Evolutionary conservation across 2,888 invertebrate genomes (phyloP).

Genomic region (Gymnocheta viridis): DNA sequence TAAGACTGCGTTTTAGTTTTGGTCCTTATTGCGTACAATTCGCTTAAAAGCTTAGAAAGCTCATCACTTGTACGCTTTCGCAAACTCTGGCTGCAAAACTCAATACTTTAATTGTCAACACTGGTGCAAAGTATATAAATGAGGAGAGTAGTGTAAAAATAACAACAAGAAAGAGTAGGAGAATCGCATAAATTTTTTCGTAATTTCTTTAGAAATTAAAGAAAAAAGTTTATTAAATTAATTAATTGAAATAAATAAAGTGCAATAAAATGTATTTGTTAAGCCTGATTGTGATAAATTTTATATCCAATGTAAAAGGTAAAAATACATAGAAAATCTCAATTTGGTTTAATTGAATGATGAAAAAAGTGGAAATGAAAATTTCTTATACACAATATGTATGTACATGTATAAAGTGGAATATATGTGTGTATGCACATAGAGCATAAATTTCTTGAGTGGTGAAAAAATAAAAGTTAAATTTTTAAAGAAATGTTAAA

Average conservation of each 20-base stretch:
- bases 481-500: not conserved
- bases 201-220: constrained; percentile 41
- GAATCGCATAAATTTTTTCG: constrained; percentile 49
- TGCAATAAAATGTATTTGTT: constrained; percentile 78
- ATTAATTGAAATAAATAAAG: constrained; percentile 59
- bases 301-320: constrained; percentile 80
- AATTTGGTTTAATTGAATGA: constrained; percentile 63
- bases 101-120: constrained; percentile 46
- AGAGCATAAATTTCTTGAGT: constrained; percentile 40
- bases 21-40: not conserved
- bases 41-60: not conserved
- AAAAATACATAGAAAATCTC: constrained; percentile 69
- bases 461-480: constrained; percentile 17
- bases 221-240: constrained; percentile 44
- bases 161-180: constrained; percentile 51
- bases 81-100: not conserved
- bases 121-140: constrained; percentile 54
- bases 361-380: constrained; percentile 72
- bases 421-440: constrained; percentile 46
- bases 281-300: constrained; percentile 79
- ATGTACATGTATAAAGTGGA: not conserved
- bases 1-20: not conserved
- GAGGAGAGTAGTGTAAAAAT: constrained; percentile 58
- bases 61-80: constrained; percentile 28
- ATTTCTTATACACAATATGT: constrained; percentile 49